Base-by-base conservation (phyloP, 1,140 invertebrate species). In the Lysiphlebus fabarum region DNA sequence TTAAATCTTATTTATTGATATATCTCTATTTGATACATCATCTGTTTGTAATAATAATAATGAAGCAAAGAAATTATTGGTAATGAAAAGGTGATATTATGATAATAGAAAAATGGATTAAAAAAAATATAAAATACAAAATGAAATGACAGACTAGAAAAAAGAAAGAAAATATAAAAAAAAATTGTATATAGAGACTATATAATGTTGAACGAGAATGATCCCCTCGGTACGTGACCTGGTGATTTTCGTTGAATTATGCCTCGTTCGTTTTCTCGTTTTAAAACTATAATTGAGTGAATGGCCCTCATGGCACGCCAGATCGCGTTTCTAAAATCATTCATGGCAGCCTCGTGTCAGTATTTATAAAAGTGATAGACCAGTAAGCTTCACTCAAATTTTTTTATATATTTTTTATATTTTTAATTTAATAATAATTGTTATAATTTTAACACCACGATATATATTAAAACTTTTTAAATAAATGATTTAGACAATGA, bases 291-390 rank as follows among this genome's bases (percentile, higher is more conserved):
- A 69, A 69, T 65, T 62, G 67, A 63, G 61, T 54, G 59, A 61
- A 61, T 64, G 56, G 56, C 62, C 55, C 55, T 56, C 40, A 45
- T 60, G 59, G 59, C 69, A 69, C 64, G 65, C 69, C 62, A 66
- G 58, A 61, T 70, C 64, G 65, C 65, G 67, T 70, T 70, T 65
- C 64, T 65, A 65, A 69, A 69, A 70, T 68, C 67, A 62, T 62
- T 67, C 60, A 63, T 51, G 38, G 17, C 17, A 53, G 38, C 53
- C 42, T 37, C 56, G 37, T 58, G 56, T 48, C 26, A 41, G 50
- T 17, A 6, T 38, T 41, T 7, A 51, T 49, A 11, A 38, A 50
- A 50, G 10, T 43, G 40, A 10, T 34, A 17, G 14, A 49, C 17
- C 45, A 48, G 36, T 8, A 14, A 51, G 49, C 41, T 36, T 44